Evolutionary conservation across 2,888 invertebrate genomes (phyloP).

Genomic region (Drosophila helvetica): DNA sequence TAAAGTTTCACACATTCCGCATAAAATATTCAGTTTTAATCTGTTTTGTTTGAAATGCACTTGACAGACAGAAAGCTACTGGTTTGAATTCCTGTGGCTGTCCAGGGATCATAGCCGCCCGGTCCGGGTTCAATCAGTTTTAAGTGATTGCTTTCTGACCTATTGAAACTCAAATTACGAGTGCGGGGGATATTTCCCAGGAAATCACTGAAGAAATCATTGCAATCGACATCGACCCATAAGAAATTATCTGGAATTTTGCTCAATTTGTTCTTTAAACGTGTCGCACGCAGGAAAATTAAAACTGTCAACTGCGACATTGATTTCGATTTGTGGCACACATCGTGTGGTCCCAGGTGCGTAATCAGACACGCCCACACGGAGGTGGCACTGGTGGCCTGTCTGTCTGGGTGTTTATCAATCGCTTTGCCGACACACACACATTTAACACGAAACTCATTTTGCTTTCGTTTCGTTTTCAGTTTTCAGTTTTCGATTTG

Average conservation of each 20-base stretch:
- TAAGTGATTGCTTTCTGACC: not conserved
- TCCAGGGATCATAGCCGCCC: not conserved
- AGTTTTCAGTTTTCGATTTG: slow-evolving; percentile 60
- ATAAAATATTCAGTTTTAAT: slow-evolving; percentile 52
- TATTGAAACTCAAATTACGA: not conserved
- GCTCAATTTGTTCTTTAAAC: not conserved
- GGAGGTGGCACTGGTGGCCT: slow-evolving; percentile 14
- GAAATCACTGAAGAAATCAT: not conserved
- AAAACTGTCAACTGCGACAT: slow-evolving; percentile 11
- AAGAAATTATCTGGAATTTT: not conserved
- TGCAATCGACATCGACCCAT: no score
- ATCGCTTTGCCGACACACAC: slow-evolving; percentile 27
- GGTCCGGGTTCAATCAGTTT: not conserved
- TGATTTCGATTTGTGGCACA: slow-evolving; percentile 22
- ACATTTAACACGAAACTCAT: slow-evolving; percentile 58
- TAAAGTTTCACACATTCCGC: slow-evolving; percentile 38
- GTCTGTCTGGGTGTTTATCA: slow-evolving; percentile 40
- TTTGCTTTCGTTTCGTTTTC: slow-evolving; percentile 42
- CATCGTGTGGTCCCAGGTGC: slow-evolving; percentile 59
- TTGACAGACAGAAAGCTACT: not conserved
- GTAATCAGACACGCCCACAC: slow-evolving; percentile 55
- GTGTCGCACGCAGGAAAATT: slow-evolving; percentile 2
- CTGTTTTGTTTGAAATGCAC: slow-evolving; percentile 38
- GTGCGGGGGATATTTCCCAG: no score
- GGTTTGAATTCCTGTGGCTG: not conserved